Evolutionary conservation across 2,888 invertebrate genomes (phyloP), one percentile per base, ranked within the genome.

Genomic region (Hecatera dysodea): DNA sequence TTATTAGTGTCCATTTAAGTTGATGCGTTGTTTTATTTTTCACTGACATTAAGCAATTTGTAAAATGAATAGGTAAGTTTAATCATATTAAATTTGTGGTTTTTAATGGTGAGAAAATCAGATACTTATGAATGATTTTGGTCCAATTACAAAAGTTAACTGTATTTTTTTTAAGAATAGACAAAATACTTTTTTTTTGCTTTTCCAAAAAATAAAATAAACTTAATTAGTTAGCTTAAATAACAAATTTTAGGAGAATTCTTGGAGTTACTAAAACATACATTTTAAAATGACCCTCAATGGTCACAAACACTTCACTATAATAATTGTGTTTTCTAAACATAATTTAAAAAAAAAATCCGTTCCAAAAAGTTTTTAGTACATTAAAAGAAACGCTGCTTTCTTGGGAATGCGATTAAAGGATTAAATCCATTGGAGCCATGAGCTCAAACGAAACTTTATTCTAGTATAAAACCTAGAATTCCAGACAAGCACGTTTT

Each of bases 361-460:
- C 0, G 15, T 39, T 17, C 15, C 39, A 39, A 39, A 39, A 39
- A 39, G 39, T 39, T 39, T 36, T 36, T 22, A 12, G 1, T 22
- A 7, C n/a, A 12, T 42, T 46, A 8, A 8, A 48, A 70, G 33
- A 71, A 46, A 77, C 15, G 15, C 6, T 12, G 11, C 50, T 44
- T 52, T 33, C 36, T 9, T 11, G 17, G 29, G 15, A 76, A 53
- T 42, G 29, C 57, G 46, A 70, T 71, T 70, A 48, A 27, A 77
- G 77, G 46, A 44, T 71, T 59, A 53, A 33, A 52, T 46, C 53
- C 57, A 39, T 39, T 46, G 39, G 52, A 73, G 70, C 39, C 27
- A 15, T 56, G 44, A 59, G 57, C 71, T 71, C 39, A 59, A 59
- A 73, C 22, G 33, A 27, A 77, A 77, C 33, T 77, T 59, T 33